Evolutionary conservation across 2,888 invertebrate genomes (phyloP), one percentile per base, ranked within the genome.

Genomic region (Leptinotarsa haldemani): DNA sequence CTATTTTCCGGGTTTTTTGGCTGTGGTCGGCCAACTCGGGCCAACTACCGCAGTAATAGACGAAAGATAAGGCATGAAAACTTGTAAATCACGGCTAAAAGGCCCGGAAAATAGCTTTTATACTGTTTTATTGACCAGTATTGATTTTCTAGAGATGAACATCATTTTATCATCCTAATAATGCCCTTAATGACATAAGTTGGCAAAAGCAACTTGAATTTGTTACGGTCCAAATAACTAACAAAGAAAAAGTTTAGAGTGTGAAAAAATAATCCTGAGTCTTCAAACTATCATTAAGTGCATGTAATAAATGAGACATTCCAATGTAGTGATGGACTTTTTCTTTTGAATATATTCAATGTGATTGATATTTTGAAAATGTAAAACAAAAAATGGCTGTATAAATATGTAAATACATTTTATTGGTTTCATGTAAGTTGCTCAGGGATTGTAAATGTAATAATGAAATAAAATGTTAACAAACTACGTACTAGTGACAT

Each of bases 371-470:
- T 72, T 75, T 71, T 25, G 61, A n/a, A 61, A 61, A 61, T 7
- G 7, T 30, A 13, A 9, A 52, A 66, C 20, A n/a, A 66, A 25
- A 65, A 66, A 22, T 66, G 53, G 53, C 69, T 80, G 80, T 81
- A 81, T 80, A 81, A 80, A 81, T 78, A 79, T 81, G 81, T 81
- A 81, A 79, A 76, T 76, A 78, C 25, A 73, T 75, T 77, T 73
- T 80, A 79, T 67, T 61, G 9, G 61, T 72, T 76, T 74, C 58
- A 65, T 66, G 65, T 78, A 79, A 76, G 80, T 79, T 80, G 79
- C 81, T 81, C 81, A 81, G 81, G 81, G 81, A 81, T 74, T 80
- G 77, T 78, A 76, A 77, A 74, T 80, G 77, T 80, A 79, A 74
- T 74, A 78, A 79, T 74, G 70, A 76, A 80, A 80, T 79, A 79